Percentiles rank a stretch among this genome's conserved stretches.
Evolutionary conservation across 2,888 invertebrate species (phyloP).

Genomic region (Cheilosia pagana): DNA sequence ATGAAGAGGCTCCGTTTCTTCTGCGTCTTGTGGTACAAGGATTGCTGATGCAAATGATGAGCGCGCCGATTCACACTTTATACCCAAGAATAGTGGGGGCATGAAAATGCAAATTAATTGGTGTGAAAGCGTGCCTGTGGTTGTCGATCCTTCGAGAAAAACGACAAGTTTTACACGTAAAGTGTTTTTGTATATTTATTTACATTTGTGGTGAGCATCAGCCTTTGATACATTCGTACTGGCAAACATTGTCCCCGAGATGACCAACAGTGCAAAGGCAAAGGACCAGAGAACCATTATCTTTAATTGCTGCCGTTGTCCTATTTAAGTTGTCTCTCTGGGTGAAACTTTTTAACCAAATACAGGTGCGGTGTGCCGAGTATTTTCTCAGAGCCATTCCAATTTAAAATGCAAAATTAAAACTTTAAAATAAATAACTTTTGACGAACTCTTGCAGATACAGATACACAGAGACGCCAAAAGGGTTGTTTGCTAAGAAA

Average conservation of each 20-base stretch:
- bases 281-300: not conserved
- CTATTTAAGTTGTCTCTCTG: slow-evolving; percentile 16
- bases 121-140: slow-evolving; percentile 22
- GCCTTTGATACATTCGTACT: not conserved
- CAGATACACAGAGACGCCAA: not conserved
- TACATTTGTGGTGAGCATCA: not conserved
- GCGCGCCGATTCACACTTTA: slow-evolving; percentile 55
- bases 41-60: slow-evolving; percentile 67
- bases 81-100: not conserved
- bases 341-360: slow-evolving; percentile 28
- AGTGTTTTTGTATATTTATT: not conserved
- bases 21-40: slow-evolving; percentile 7
- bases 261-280: slow-evolving; percentile 1
- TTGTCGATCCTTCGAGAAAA: slow-evolving; percentile 6
- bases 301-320: slow-evolving; percentile 5
- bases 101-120: slow-evolving; percentile 57
- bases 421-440: slow-evolving; percentile 54
- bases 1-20: slow-evolving; percentile 51
- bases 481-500: slow-evolving; percentile 34
- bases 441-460: slow-evolving; percentile 24
- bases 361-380: slow-evolving; percentile 4
- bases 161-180: not conserved
- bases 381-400: slow-evolving; percentile 13
- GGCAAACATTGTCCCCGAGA: not conserved
- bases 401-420: slow-evolving; percentile 57